phyloP scores from a whole-genome alignment of 2,797 vertebrate genomes.

The Champsocephalus gunnari region DNA sequence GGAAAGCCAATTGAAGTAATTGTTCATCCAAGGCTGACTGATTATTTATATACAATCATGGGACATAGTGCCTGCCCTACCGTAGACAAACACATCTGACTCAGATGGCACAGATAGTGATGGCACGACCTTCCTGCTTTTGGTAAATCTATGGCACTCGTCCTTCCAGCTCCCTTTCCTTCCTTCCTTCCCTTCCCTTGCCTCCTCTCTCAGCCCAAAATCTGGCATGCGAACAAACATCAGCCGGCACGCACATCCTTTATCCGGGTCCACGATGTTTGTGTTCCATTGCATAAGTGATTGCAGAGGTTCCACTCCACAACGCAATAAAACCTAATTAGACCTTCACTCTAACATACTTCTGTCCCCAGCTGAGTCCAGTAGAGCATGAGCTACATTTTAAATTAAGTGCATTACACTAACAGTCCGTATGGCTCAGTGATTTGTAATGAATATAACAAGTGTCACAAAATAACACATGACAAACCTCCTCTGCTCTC shows the following conservation, averaged over 20 bases:
- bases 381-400: constrained; percentile 44
- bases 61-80: constrained; percentile 35
- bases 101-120: constrained; percentile 68
- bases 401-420: constrained; percentile 51
- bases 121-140: constrained; percentile 71
- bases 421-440: constrained; percentile 44
- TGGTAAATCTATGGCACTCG: constrained; percentile 67
- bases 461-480: constrained; percentile 22
- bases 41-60: constrained; percentile 10
- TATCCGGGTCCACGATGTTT: constrained; percentile 42
- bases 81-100: constrained; percentile 54
- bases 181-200: constrained; percentile 67
- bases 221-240: constrained; percentile 77
- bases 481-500: constrained; percentile 22
- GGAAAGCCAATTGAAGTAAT: too few species aligned
- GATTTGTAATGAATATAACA: constrained; percentile 34
- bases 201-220: constrained; percentile 44
- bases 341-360: constrained; percentile 39
- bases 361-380: constrained; percentile 60
- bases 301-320: constrained; percentile 46
- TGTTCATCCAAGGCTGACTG: background rate
- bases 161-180: constrained; percentile 76
- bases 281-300: constrained; percentile 53
- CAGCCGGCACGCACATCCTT: constrained; percentile 60
- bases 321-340: constrained; percentile 49